Conservation (phyloP, 1,140 invertebrate species). For the Brevipalpus yothersi region DNA sequence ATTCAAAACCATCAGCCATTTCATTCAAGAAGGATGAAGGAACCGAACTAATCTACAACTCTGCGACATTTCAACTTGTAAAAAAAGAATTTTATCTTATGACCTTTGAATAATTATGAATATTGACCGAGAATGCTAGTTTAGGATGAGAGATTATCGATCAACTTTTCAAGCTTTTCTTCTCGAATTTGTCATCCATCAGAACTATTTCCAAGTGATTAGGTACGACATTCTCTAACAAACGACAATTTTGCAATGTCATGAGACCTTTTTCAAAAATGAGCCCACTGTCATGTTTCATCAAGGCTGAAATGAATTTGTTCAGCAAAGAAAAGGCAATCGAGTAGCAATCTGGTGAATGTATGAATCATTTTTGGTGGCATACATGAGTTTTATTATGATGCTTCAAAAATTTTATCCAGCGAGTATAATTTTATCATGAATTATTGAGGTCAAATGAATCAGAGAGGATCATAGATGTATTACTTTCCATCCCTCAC, state of each 20-base stretch:
- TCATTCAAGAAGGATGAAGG: background rate
- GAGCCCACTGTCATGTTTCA: background rate
- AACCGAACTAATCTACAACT: background rate
- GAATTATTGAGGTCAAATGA: background rate
- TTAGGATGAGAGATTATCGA: background rate
- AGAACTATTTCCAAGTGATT: background rate
- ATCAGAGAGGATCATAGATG: background rate
- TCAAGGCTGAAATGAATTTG: background rate
- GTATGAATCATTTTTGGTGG: background rate
- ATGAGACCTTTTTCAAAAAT: background rate
- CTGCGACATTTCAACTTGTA: background rate
- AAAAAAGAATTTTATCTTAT: background rate
- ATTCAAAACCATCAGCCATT: background rate
- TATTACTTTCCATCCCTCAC: background rate
- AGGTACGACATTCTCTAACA: background rate
- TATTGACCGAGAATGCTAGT: background rate
- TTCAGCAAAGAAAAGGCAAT: background rate
- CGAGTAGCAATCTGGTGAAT: background rate
- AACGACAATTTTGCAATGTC: background rate
- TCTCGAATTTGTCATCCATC: background rate
- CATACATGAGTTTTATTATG: background rate
- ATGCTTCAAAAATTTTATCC: background rate
- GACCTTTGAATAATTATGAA: background rate
- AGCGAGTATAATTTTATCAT: background rate
- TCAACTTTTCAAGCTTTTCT: background rate